phyloP scores from a whole-genome alignment of 1,140 invertebrate genomes.

The Druon quercuslanigerum region DNA sequence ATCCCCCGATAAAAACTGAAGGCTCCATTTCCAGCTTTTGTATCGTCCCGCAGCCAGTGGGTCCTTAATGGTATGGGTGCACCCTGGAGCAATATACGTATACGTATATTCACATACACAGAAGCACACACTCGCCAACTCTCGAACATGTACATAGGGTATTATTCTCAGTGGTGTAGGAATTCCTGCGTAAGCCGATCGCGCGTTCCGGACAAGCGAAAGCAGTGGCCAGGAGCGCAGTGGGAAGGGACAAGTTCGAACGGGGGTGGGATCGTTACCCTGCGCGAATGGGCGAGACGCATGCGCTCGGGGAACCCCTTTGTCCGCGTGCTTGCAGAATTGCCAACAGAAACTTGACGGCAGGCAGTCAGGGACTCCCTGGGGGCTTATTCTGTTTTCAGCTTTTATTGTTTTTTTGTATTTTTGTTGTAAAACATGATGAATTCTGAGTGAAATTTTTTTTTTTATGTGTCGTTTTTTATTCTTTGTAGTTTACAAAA shows the following conservation, averaged over 20 bases:
- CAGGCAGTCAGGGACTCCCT: conserved; percentile 50
- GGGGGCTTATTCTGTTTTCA: conserved; percentile 66
- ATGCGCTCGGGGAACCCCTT: conserved; percentile 68
- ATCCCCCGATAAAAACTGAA: conserved; percentile 71
- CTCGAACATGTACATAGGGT: background rate
- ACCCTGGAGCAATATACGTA: conserved; percentile 46
- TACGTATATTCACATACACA: conserved; percentile 2
- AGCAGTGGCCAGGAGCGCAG: conserved; percentile 22
- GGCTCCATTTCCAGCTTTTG: conserved; percentile 70
- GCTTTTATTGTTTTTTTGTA: conserved; percentile 57
- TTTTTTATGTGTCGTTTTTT: too few species aligned
- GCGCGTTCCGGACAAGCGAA: conserved; percentile 35
- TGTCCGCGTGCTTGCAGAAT: conserved; percentile 63
- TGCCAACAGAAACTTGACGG: conserved; percentile 46
- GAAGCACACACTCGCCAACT: background rate
- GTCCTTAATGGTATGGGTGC: conserved; percentile 49
- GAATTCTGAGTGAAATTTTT: too few species aligned
- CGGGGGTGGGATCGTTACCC: conserved; percentile 73
- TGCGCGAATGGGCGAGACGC: conserved; percentile 63
- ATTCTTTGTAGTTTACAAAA: too few species aligned
- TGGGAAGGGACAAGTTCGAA: conserved; percentile 56
- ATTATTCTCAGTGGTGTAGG: conserved; percentile 20
- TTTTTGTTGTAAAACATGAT: background rate
- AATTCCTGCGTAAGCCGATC: conserved; percentile 48
- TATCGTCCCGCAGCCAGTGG: conserved; percentile 51